A percentile compares a stretch with the other conserved stretches of the same genome.
phyloP scores from a whole-genome alignment of 1,140 invertebrate species.

The Antheraea mylitta region DNA sequence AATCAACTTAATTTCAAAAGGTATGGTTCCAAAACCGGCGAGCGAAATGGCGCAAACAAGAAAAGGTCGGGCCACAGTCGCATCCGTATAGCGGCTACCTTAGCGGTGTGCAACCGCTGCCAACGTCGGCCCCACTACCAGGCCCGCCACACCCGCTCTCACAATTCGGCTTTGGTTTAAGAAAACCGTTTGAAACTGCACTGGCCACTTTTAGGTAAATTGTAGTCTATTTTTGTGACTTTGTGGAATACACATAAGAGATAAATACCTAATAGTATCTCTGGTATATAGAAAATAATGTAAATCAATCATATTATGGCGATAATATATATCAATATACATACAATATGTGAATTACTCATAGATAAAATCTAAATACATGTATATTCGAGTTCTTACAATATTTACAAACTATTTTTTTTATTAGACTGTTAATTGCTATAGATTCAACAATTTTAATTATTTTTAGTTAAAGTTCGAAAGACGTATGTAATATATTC shows the following conservation, averaged over 20 bases:
- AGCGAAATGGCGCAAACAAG: slow-evolving; percentile 95
- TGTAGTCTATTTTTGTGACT: background rate
- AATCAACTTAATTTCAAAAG: slow-evolving; percentile 66
- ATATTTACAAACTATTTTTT: too few relatives aligned
- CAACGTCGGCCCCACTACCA: slow-evolving; percentile 80
- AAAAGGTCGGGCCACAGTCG: slow-evolving; percentile 95
- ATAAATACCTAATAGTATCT: too few relatives aligned
- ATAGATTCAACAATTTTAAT: background rate
- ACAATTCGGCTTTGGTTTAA: slow-evolving; percentile 85
- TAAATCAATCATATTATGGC: too few relatives aligned
- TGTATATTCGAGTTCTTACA: too few relatives aligned
- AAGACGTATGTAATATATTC: slow-evolving; percentile 11
- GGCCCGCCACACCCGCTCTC: slow-evolving; percentile 86
- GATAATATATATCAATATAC: too few relatives aligned
- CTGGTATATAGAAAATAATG: too few relatives aligned
- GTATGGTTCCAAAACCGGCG: slow-evolving; percentile 97
- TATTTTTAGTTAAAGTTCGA: background rate
- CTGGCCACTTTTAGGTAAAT: slow-evolving; percentile 80
- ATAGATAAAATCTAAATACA: too few relatives aligned
- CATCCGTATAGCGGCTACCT: slow-evolving; percentile 94
- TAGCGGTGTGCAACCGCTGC: slow-evolving; percentile 80
- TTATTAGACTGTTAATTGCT: too few relatives aligned
- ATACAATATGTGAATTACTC: too few relatives aligned
- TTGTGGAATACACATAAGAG: background rate
- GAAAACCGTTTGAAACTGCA: slow-evolving; percentile 88